These are phyloP conservation scores for Chydorus sphaericus DNA, from an alignment of 2,888 invertebrate genomes.

Conservation along the genomic window DNA sequence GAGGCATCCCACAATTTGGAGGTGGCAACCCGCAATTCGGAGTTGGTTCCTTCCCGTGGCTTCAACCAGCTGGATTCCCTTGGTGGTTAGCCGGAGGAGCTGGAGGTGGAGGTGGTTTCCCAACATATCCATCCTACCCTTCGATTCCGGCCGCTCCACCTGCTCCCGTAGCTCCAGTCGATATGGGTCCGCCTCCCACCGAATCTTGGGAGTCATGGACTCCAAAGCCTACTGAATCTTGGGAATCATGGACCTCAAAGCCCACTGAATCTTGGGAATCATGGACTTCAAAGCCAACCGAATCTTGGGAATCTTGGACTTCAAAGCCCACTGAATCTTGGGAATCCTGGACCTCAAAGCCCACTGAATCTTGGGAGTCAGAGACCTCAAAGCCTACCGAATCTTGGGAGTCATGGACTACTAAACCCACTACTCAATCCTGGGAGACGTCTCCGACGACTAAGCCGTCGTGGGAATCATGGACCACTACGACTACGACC, in stretches of 20 bases:
- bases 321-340: not conserved
- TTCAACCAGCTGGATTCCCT: not conserved
- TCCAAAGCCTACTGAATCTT: too few relatives aligned
- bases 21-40: too few relatives aligned
- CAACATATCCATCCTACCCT: too few relatives aligned
- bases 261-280: too few relatives aligned
- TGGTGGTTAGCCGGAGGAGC: not conserved
- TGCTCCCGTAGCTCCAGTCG: too few relatives aligned
- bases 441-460: constrained; percentile 3
- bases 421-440: not conserved
- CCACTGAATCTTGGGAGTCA: not conserved
- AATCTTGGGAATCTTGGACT: not conserved
- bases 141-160: too few relatives aligned
- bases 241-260: too few relatives aligned
- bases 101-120: too few relatives aligned
- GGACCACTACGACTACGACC: not conserved
- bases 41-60: not conserved
- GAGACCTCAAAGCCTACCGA: too few relatives aligned
- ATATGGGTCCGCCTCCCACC: too few relatives aligned
- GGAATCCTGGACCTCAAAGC: constrained; percentile 5
- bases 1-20: not conserved
- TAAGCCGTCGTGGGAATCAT: not conserved
- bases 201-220: too few relatives aligned
- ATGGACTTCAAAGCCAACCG: not conserved
- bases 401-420: too few relatives aligned